Evolutionary conservation across 2,113 vertebrate species (phyloP), one percentile per base, ranked within the genome.

Genomic region (Platysternon megacephalum): DNA sequence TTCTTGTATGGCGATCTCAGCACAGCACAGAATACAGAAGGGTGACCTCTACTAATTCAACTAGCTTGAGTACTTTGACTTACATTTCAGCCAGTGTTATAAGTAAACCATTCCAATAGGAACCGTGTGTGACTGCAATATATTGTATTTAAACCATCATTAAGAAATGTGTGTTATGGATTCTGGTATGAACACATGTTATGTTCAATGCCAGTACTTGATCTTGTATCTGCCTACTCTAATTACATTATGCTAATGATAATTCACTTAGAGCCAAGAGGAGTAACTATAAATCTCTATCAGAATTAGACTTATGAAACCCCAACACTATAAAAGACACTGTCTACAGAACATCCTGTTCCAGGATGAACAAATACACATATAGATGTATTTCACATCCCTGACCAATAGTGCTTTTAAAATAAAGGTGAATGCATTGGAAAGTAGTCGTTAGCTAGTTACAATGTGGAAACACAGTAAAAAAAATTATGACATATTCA

Each of bases 381-480:
- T 49, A 84, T 86, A 82, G 61, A 49, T 22, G 9, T 55, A 49
- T 92, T 94, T 95, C n/a, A 88, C 51, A 94, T 92, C 79, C 61
- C 76, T 79, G 44, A 79, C 76, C 44, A 79, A 79, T 68, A 91
- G 22, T 44, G 9, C n/a, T 89, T 84, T 35, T 52, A 35, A 22
- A 78, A 46, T 88, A 29, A n/a, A 56, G 56, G 46, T 86, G 44
- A 52, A 88, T 48, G 86, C 39, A 14, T 65, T 51, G 82, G 58
- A 79, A 95, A 90, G 91, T n/a, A 12, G 16, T 21, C 79, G 39
- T 17, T 10, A 39, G 44, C 85, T 35, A 42, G 89, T 94, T 86
- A 85, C 61, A 91, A 0, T 78, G 48, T 83, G 91, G 52, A n/a
- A 58, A 35, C 79, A 83, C 65, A 74, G 14, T 42, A 85, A 82